Evolutionary conservation across 2,797 vertebrate genomes (phyloP).

Genomic region (Muscicapa comitata): DNA sequence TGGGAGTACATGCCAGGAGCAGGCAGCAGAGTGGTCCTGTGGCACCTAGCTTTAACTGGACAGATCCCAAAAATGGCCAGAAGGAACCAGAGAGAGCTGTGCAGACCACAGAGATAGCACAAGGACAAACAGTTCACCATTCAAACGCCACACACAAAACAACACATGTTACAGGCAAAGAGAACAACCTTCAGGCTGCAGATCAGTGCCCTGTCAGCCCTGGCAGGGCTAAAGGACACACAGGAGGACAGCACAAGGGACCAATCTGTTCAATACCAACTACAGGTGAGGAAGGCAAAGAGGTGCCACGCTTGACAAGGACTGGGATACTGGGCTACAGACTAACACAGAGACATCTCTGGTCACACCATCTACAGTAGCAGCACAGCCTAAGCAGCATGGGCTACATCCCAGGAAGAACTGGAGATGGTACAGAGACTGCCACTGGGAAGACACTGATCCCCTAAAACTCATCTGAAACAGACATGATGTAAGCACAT

Average conservation of each 20-base stretch:
- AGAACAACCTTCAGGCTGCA: not conserved
- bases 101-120: not conserved
- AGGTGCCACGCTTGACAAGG: not conserved
- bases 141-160: not conserved
- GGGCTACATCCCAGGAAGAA: not conserved
- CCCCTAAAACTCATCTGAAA: not conserved
- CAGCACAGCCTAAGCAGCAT: not conserved
- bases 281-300: not conserved
- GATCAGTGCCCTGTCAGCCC: not conserved
- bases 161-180: not conserved
- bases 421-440: not conserved
- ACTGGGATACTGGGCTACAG: not conserved
- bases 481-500: not conserved
- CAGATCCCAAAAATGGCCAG: not conserved
- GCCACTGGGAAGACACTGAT: not conserved
- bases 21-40: not conserved
- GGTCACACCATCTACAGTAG: not conserved
- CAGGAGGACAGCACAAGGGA: not conserved
- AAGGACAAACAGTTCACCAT: slow-evolving; percentile 8
- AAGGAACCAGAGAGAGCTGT: not conserved
- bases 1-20: not conserved
- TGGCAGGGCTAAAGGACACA: rapidly evolving
- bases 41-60: not conserved
- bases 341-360: not conserved
- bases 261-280: not conserved